phyloP scores from a whole-genome alignment of 2,888 invertebrate species.

The Saturnia japonica region DNA sequence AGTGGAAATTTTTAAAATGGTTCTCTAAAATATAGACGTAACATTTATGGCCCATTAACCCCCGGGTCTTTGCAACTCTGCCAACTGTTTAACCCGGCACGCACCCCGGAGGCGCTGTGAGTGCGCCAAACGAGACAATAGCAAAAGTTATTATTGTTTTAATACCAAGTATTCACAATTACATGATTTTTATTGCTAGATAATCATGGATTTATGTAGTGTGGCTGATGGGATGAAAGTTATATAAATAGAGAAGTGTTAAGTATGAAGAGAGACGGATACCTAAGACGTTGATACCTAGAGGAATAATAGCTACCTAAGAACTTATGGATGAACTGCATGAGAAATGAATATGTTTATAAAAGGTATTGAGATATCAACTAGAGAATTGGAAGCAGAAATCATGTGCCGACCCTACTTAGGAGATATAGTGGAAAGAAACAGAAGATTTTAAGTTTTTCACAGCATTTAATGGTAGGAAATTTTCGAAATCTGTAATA shows the following conservation, averaged over 20 bases:
- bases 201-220: neutral
- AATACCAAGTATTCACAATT: constrained; percentile 18
- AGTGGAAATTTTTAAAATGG: constrained; percentile 2
- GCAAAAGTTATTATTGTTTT: constrained; percentile 17
- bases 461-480: neutral
- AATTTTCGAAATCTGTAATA: neutral
- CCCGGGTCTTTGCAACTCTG: constrained; percentile 6
- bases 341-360: too few relatives aligned
- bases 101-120: constrained; percentile 17
- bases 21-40: constrained; percentile 3
- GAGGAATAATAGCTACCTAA: too few relatives aligned
- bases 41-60: constrained; percentile 11
- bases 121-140: constrained; percentile 19
- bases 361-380: too few relatives aligned
- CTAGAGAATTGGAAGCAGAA: too few relatives aligned
- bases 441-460: too few relatives aligned
- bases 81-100: constrained; percentile 19
- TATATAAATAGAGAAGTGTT: too few relatives aligned
- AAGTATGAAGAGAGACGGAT: too few relatives aligned
- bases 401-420: too few relatives aligned
- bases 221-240: too few relatives aligned
- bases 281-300: too few relatives aligned
- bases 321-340: too few relatives aligned
- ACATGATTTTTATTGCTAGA: constrained; percentile 17
- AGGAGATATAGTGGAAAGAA: too few relatives aligned